Percentiles rank a stretch among this genome's conserved stretches.
These are phyloP conservation scores for Hipposideros larvatus DNA, from an alignment of 2,797 vertebrate species.

Conservation along the genomic window DNA sequence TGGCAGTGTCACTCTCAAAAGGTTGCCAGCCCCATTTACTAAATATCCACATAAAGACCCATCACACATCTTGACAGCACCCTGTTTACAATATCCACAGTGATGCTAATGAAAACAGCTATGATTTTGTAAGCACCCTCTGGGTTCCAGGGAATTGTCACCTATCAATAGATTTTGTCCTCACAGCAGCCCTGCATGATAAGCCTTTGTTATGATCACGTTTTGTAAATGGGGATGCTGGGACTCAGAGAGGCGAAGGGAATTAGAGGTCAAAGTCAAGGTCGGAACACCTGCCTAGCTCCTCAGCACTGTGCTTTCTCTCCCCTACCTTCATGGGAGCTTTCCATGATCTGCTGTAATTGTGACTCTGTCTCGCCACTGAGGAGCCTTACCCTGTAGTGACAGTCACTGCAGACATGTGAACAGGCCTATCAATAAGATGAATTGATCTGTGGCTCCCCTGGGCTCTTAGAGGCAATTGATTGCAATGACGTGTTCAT, in stretches of 20 bases:
- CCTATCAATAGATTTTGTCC: not conserved
- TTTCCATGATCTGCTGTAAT: not conserved
- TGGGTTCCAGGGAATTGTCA: not conserved
- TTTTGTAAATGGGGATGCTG: not conserved
- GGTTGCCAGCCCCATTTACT: not conserved
- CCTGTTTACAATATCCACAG: fast-evolving
- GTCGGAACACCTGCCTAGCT: not conserved
- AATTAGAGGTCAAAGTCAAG: not conserved
- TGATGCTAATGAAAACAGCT: not conserved
- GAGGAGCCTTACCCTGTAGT: not conserved
- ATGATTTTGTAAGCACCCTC: fast-evolving
- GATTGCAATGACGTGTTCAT: not conserved
- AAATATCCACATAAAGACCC: too few relatives aligned
- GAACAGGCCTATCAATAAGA: not conserved
- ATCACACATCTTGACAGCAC: fast-evolving
- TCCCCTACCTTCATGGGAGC: not conserved
- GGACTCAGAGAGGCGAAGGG: not conserved
- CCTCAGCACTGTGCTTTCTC: fast-evolving
- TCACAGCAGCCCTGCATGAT: not conserved
- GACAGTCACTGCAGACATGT: not conserved
- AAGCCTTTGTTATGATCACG: not conserved
- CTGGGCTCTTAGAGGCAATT: not conserved
- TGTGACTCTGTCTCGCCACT: not conserved
- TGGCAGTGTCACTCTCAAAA: not conserved
- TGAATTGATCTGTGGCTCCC: not conserved